Conservation (phyloP, 2,888 invertebrate genomes). For the Parasteatoda lunata region DNA sequence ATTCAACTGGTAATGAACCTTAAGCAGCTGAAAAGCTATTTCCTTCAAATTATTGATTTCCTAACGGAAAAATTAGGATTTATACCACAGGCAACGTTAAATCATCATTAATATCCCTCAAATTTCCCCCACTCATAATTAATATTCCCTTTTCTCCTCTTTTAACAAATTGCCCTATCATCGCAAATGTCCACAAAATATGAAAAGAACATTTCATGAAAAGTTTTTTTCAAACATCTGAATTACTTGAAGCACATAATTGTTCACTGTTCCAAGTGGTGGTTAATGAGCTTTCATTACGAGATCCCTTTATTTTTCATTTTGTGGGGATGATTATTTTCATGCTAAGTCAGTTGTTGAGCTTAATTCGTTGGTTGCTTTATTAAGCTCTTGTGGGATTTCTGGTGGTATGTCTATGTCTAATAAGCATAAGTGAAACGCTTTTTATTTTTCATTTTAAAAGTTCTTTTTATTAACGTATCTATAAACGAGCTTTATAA, state of each 20-base stretch:
- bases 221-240: conserved; percentile 29
- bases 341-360: not conserved
- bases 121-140: conserved; percentile 39
- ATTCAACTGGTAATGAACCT: no score
- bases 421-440: not conserved
- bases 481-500: no score
- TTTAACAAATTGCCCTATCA: conserved; percentile 59
- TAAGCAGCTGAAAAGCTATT: no score
- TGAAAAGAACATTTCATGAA: conserved; percentile 57
- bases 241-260: conserved; percentile 31
- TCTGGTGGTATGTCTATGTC: conserved; percentile 1
- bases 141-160: conserved; percentile 54
- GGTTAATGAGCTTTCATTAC: conserved; percentile 60
- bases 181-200: conserved; percentile 41
- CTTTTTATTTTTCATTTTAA: no score
- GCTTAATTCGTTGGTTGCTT: not conserved
- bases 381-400: not conserved
- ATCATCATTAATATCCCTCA: conserved; percentile 63
- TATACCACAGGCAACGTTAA: conserved; percentile 10
- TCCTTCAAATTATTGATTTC: no score
- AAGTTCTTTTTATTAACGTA: no score
- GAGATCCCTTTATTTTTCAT: conserved; percentile 31
- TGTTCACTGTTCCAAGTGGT: conserved; percentile 57
- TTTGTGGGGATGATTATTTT: conserved; percentile 49
- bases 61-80: not conserved